Base-by-base conservation (phyloP, 2,113 vertebrate species). In the Petaurus breviceps region DNA sequence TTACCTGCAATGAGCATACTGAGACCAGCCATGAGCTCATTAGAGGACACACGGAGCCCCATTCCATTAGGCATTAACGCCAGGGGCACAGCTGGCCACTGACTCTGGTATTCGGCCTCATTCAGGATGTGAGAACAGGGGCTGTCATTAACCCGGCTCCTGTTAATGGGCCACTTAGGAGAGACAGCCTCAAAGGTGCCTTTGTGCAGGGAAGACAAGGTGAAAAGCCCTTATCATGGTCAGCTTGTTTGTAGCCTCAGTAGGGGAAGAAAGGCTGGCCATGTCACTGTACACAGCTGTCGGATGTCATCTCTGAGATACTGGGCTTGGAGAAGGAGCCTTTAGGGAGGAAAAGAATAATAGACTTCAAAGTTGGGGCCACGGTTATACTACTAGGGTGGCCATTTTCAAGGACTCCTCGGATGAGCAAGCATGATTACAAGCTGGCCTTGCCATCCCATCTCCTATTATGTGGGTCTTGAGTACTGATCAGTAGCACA, bases 21-120 rank as follows among this genome's bases (percentile, higher is more conserved):
- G 97, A 95, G 97, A 95, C 97, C 98, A 97, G 97, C 98, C 98
- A 98, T 98, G 98, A 98, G 97, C 96, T 98, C 98, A 98, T 98
- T 98, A 98, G 96, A 94, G 97, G 95, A 97, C 97, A 98, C 94
- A 98, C 98, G 97, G 97, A 97, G 95, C 98, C 98, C 98, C 98
- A 97, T 96, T 98, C 94, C 89, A 98, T 99, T 98, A 99, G 95
- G 93, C 98, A 99, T 99, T 99, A 99, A 99, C 53, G 98, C 99
- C 89, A 93, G 93, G 97, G 98, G 98, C 98, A 25, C 57, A 98
- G n/a, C 96, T 95, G 31, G 95, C 96, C 92, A 95, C 94, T 98
- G 95, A 93, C 96, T 98, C 68, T 98, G 97, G 96, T 97, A 98
- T 98, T 98, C 98, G 97, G 94, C 95, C 97, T 98, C 97, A 97